Conservation (phyloP, 2,888 invertebrate species). For the Anorthoa munda region DNA sequence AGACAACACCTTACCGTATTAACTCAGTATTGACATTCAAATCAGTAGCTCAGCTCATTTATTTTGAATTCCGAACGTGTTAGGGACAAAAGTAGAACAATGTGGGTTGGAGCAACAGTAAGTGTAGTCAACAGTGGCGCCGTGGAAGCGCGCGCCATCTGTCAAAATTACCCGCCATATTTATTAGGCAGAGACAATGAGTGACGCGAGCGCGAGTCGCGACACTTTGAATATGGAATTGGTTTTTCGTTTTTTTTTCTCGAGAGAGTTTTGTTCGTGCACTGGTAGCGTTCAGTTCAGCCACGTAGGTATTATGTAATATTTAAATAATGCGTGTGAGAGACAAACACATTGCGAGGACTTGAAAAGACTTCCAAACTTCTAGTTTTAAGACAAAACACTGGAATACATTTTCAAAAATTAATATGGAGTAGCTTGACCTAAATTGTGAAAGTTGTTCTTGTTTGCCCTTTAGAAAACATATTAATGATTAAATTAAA, state of each 20-base stretch:
- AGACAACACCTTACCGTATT: constrained; percentile 88
- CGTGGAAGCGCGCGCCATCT: constrained; percentile 84
- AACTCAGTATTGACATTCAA: constrained; percentile 87
- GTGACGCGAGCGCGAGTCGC: constrained; percentile 59
- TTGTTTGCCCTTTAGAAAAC: constrained; percentile 37
- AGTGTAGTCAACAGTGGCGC: constrained; percentile 88
- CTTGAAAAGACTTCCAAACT: constrained; percentile 26
- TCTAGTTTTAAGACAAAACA: constrained; percentile 25
- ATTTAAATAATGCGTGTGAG: constrained; percentile 38
- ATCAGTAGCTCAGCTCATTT: constrained; percentile 89
- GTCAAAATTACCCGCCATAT: constrained; percentile 86
- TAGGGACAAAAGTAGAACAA: constrained; percentile 84
- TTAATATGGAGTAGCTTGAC: constrained; percentile 21
- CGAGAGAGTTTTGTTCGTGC: constrained; percentile 48
- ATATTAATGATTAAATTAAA: constrained; percentile 40
- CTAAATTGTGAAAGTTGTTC: constrained; percentile 23
- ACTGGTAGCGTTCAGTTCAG: constrained; percentile 50
- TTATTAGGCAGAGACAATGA: constrained; percentile 77
- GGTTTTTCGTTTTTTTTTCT: constrained; percentile 46
- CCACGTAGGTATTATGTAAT: constrained; percentile 28
- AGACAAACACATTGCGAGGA: background rate
- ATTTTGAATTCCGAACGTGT: constrained; percentile 87
- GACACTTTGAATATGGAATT: constrained; percentile 66
- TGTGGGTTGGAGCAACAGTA: constrained; percentile 89
- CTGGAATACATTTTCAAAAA: constrained; percentile 1